Evolutionary conservation across 2,113 vertebrate species (phyloP).

Genomic region (Cyanoliseus patagonus): DNA sequence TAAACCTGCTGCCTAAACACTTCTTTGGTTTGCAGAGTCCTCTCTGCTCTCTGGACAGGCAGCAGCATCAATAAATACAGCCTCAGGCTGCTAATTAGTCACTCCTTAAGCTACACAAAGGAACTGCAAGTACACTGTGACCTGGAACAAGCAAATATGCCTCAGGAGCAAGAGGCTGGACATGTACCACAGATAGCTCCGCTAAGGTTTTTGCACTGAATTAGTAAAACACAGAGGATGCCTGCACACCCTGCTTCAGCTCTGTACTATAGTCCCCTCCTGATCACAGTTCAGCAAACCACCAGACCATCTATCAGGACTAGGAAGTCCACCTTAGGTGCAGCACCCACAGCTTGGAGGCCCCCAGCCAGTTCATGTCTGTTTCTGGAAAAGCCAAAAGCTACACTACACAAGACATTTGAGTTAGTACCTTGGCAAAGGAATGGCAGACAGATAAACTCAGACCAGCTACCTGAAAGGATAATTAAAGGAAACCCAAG

Average conservation of each 20-base stretch:
- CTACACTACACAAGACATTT: background rate
- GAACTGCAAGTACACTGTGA: background rate
- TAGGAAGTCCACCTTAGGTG: background rate
- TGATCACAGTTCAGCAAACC: background rate
- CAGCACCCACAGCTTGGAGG: background rate
- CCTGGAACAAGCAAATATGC: rapidly evolving
- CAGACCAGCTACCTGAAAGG: background rate
- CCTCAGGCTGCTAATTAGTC: background rate
- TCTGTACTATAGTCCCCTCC: background rate
- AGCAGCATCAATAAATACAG: background rate
- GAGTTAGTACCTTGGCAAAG: background rate
- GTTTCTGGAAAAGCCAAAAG: background rate
- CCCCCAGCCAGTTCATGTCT: rapidly evolving
- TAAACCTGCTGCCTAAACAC: conserved; percentile 1
- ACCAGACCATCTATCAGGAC: background rate
- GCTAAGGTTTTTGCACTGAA: background rate
- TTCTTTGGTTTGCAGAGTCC: background rate
- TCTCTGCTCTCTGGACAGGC: background rate
- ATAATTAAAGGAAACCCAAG: background rate
- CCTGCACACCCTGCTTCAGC: background rate
- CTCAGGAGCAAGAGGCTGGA: rapidly evolving
- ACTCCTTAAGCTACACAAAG: background rate
- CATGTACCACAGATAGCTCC: rapidly evolving
- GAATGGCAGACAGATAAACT: background rate
- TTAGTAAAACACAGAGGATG: background rate